phyloP scores from a whole-genome alignment of 2,888 invertebrate species.

The Cephus runcator region DNA sequence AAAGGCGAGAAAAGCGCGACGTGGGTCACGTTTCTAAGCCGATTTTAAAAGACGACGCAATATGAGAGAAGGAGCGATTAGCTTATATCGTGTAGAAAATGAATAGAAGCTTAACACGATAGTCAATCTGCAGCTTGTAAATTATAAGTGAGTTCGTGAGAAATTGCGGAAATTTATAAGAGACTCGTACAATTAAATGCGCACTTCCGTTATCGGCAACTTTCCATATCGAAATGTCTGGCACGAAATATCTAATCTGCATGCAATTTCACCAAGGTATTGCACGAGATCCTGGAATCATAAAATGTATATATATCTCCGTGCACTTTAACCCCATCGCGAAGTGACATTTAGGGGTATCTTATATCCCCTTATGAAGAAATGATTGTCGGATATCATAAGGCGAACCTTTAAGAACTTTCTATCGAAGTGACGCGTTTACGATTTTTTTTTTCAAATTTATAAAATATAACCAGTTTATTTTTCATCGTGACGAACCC shows the following conservation, averaged over 20 bases:
- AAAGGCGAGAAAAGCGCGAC: neutral
- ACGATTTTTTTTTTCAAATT: neutral
- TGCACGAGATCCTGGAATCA: neutral
- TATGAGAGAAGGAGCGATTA: neutral
- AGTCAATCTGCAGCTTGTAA: neutral
- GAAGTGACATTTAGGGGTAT: neutral
- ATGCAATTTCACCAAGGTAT: neutral
- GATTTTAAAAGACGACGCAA: neutral
- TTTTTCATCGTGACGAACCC: neutral
- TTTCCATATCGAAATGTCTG: neutral
- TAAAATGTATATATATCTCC: neutral
- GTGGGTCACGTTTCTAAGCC: neutral
- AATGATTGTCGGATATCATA: too few species aligned
- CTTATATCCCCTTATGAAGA: neutral
- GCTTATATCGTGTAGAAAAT: neutral
- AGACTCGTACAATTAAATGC: neutral
- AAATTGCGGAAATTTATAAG: neutral
- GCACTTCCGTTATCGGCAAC: neutral
- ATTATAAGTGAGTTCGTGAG: neutral
- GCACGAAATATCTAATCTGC: neutral
- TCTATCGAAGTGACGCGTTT: neutral
- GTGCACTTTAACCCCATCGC: neutral
- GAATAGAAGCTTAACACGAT: neutral
- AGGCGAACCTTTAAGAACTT: too few species aligned
- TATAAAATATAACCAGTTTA: neutral